These are phyloP conservation scores for Aviceda subcristata DNA, from an alignment of 2,113 vertebrate genomes.

Conservation along the genomic window DNA sequence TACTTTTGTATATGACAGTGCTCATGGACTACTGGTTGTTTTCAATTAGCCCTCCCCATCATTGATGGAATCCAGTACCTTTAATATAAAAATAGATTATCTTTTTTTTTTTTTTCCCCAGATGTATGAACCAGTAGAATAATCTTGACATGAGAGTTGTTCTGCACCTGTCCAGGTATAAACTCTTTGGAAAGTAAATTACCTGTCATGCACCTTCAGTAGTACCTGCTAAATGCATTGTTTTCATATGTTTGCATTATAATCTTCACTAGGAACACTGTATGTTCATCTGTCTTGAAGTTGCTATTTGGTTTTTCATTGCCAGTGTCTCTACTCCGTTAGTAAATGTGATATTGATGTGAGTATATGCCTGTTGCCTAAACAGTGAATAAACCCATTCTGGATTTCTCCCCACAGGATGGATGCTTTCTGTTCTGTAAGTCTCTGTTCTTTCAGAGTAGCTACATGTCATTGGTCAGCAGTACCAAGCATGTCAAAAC, in stretches of 20 bases:
- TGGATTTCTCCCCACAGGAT: background rate
- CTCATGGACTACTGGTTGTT: background rate
- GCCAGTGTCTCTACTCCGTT: background rate
- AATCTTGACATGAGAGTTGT: background rate
- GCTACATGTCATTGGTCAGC: background rate
- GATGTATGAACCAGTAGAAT: background rate
- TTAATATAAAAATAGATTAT: background rate
- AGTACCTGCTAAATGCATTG: background rate
- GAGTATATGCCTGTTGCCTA: background rate
- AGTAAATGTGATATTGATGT: background rate
- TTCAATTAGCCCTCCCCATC: background rate
- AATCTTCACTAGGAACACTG: background rate
- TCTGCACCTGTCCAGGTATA: background rate
- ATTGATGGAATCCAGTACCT: background rate
- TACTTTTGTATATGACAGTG: background rate
- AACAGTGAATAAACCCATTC: background rate
- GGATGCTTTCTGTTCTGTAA: background rate
- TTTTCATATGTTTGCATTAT: background rate
- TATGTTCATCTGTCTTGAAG: background rate
- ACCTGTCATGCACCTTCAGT: background rate
- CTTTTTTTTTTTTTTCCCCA: rapidly evolving
- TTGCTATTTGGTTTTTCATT: background rate
- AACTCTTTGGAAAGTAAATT: background rate
- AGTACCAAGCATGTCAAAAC: background rate
- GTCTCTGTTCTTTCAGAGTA: background rate